phyloP scores from a whole-genome alignment of 2,113 vertebrate genomes.

The Sterna hirundo region DNA sequence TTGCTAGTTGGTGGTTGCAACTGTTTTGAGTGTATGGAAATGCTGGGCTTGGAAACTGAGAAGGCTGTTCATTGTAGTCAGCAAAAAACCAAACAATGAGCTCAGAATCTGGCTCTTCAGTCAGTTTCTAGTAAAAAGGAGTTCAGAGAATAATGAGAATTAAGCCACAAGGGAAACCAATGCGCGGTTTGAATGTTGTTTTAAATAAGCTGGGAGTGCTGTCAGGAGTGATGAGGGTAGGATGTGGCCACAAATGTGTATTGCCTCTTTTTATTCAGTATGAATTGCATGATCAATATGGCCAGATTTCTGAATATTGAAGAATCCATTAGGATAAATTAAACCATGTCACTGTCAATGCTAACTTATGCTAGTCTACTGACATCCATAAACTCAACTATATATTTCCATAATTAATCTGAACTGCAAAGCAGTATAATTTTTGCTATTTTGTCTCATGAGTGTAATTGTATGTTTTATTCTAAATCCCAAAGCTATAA shows the following conservation, averaged over 20 bases:
- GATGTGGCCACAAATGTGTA: constrained; percentile 7
- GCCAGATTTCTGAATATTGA: background rate
- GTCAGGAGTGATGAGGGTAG: constrained; percentile 11
- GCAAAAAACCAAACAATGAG: constrained; percentile 71
- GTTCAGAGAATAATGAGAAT: constrained; percentile 61
- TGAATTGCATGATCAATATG: background rate
- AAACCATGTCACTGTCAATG: background rate
- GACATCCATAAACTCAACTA: background rate
- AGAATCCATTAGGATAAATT: background rate
- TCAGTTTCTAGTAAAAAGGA: constrained; percentile 68
- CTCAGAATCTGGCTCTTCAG: constrained; percentile 69
- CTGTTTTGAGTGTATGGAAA: constrained; percentile 56
- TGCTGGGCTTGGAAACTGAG: constrained; percentile 65
- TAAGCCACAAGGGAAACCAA: constrained; percentile 56
- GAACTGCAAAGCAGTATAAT: background rate
- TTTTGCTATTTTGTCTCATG: background rate
- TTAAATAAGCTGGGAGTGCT: constrained; percentile 52
- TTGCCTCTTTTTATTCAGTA: background rate
- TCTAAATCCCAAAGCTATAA: background rate
- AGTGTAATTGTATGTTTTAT: background rate
- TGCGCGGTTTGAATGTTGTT: constrained; percentile 39
- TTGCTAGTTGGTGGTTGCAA: constrained; percentile 38
- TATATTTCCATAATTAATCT: background rate
- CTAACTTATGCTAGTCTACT: background rate
- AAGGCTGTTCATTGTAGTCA: constrained; percentile 52